Percentiles rank a stretch among this genome's conserved stretches.
phyloP scores from a whole-genome alignment of 2,797 vertebrate genomes.

The Borostomias antarcticus region DNA sequence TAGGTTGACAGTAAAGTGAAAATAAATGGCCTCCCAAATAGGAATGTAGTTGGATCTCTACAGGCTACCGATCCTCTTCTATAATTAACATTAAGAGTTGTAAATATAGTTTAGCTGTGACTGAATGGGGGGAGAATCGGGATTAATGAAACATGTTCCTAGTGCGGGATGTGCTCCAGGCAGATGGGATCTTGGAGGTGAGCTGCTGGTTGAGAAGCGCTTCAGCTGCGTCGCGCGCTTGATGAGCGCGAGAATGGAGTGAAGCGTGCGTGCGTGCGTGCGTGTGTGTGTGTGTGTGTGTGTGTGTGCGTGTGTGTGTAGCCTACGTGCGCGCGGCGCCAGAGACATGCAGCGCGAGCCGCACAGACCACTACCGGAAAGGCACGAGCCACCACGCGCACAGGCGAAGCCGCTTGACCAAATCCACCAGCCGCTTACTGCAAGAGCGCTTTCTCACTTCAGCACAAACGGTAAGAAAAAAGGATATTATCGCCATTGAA shows the following conservation, averaged over 20 bases:
- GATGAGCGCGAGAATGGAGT: conserved; percentile 8
- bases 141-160: neutral
- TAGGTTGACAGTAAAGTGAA: no score
- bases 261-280: conserved; percentile 15
- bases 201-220: neutral
- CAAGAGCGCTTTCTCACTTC: conserved; percentile 45
- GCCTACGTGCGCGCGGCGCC: conserved; percentile 59
- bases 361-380: conserved; percentile 76
- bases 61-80: no score
- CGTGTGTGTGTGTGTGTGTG: conserved; percentile 40
- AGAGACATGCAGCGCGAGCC: conserved; percentile 77
- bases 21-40: no score
- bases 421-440: conserved; percentile 47
- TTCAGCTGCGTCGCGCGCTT: conserved; percentile 3
- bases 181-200: neutral
- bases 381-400: conserved; percentile 77
- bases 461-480: conserved; percentile 62
- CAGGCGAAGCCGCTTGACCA: conserved; percentile 64
- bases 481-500: neutral
- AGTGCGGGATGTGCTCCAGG: neutral
- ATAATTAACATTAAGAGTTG: no score
- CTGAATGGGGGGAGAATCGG: neutral
- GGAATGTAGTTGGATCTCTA: no score
- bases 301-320: conserved; percentile 7
- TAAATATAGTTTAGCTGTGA: no score